A percentile compares a stretch with the other conserved stretches of the same genome.
Conservation (phyloP, 2,797 vertebrate species). For the Podarcis lilfordi region DNA sequence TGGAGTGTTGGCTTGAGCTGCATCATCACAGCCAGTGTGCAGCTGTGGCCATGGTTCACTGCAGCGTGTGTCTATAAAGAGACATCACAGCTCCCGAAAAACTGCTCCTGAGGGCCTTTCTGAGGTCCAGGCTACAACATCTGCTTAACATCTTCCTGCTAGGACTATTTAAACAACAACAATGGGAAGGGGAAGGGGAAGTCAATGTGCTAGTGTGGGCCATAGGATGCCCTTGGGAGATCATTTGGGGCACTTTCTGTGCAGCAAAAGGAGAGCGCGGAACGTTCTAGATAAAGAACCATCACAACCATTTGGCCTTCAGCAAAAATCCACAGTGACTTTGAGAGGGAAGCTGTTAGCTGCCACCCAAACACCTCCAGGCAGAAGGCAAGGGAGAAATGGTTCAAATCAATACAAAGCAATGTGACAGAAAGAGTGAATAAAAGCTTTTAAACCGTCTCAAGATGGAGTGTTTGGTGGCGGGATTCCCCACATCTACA, state of each 20-base stretch:
- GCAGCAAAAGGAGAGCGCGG: neutral
- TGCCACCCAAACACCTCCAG: neutral
- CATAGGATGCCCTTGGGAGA: neutral
- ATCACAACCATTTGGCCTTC: neutral
- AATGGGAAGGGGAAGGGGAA: neutral
- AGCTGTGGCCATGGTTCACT: neutral
- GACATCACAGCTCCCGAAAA: neutral
- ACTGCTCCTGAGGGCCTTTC: neutral
- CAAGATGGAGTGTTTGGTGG: neutral
- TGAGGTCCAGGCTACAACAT: neutral
- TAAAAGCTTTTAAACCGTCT: neutral
- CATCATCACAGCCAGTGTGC: neutral
- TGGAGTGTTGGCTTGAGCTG: neutral
- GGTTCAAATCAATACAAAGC: neutral
- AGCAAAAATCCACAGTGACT: neutral
- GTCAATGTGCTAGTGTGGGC: neutral
- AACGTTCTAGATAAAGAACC: neutral
- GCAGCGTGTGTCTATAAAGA: neutral
- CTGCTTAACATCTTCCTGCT: neutral
- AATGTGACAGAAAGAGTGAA: neutral
- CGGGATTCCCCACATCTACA: neutral
- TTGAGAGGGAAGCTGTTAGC: neutral
- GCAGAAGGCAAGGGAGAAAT: neutral
- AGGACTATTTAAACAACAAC: conserved; percentile 3
- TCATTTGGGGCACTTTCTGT: neutral